Base-by-base conservation (phyloP, 2,888 invertebrate species). In the Neuroscelio doddi region DNA sequence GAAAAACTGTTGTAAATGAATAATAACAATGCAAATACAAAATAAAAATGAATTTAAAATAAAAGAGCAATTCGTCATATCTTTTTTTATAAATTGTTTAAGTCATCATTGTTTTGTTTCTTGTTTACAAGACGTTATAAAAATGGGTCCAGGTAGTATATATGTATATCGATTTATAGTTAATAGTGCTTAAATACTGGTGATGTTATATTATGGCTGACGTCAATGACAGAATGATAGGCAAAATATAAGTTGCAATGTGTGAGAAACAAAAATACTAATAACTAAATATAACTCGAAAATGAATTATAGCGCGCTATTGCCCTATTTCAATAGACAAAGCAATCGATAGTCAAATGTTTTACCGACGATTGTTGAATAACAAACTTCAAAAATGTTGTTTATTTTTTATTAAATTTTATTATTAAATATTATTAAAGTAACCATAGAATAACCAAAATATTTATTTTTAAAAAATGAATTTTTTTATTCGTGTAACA, bases 191-290 rank as follows among this genome's bases (percentile, higher is more conserved):
- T 16, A 55, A 62, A 66, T 59, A 47, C 61, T 51, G 59, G 46
- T 64, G 56, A 58, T 64, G 63, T 52, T 45, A 34, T 29, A 17
- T 38, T 14, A 27, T 27, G 47, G 30, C 45, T 55, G 55, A 62
- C 55, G 62, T 62, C 62, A 55, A 38, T 38, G 49, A 49, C 49
- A 53, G 53, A 61, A 44, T 55, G 49, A 61, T 44, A 41, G 38
- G 27, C 34, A 38, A 32, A 44, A 53, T 44, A 41, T 24, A 41
- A 34, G 34, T 21, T 14, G 36, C 51, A 29, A 12, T 12, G 10
- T 16, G 17, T 16, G 38, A 3, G 17, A 17, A 38, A 38, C 17
- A 42, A 52, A 42, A 53, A 53, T 47, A 52, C 34, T 47, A 21
- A 30, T 26, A 21, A 32, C 47, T 47, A 58, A 58, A 58, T 38